Evolutionary conservation across 1,140 invertebrate species (phyloP).

Genomic region (Palaemon carinicauda): DNA sequence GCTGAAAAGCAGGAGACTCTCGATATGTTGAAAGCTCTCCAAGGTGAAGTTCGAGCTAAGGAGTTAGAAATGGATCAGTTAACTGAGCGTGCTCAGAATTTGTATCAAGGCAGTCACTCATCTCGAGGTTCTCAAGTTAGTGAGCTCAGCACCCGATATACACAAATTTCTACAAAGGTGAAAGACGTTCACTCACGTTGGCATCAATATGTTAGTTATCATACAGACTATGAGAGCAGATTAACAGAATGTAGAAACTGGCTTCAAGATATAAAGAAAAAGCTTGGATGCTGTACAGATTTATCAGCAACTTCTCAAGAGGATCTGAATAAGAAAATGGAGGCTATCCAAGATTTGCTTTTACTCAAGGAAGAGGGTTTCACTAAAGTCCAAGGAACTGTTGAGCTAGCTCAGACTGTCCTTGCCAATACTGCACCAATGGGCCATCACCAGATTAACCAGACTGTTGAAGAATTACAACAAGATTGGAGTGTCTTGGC

Average conservation of each 20-base stretch:
- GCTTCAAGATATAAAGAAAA: constrained; percentile 85
- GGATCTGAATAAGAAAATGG: constrained; percentile 85
- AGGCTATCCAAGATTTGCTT: constrained; percentile 84
- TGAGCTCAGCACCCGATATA: constrained; percentile 89
- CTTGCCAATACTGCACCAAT: constrained; percentile 88
- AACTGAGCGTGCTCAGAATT: constrained; percentile 86
- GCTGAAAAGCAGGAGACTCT: constrained; percentile 85
- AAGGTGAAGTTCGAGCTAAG: constrained; percentile 88
- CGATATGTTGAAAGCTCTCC: constrained; percentile 77
- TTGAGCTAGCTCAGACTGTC: constrained; percentile 90
- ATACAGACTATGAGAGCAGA: constrained; percentile 86
- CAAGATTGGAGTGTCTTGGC: constrained; percentile 88
- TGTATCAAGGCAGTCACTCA: constrained; percentile 74
- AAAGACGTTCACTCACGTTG: constrained; percentile 90
- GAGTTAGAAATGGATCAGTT: constrained; percentile 92
- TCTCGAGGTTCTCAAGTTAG: constrained; percentile 76
- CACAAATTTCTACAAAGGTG: constrained; percentile 86
- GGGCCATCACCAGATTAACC: constrained; percentile 87
- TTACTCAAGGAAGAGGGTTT: constrained; percentile 91
- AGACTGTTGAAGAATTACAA: constrained; percentile 82
- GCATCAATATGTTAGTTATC: constrained; percentile 89
- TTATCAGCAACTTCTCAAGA: constrained; percentile 81
- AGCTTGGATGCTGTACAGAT: constrained; percentile 84
- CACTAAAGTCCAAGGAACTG: constrained; percentile 81
- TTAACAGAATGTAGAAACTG: constrained; percentile 82